These are phyloP conservation scores for Rhinogobio ventralis DNA, from an alignment of 2,797 vertebrate genomes.

Conservation along the genomic window DNA sequence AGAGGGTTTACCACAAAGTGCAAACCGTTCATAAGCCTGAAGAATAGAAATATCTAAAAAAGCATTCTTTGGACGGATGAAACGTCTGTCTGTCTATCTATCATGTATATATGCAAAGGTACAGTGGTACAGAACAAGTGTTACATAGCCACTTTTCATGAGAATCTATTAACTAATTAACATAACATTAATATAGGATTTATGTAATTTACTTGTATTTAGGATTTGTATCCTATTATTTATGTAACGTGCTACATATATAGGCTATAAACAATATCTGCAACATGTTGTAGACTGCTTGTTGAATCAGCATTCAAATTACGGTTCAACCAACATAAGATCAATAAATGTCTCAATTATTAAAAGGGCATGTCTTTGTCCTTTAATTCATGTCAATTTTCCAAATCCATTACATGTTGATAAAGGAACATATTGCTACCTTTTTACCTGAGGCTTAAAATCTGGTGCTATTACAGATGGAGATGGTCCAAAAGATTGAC, in stretches of 20 bases:
- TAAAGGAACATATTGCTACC: neutral
- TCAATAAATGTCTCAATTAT: constrained; percentile 3
- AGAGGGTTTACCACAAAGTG: too few species aligned
- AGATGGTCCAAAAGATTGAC: neutral
- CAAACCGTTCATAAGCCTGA: too few species aligned
- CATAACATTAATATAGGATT: neutral
- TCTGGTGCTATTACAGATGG: neutral
- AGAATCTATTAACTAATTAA: too few species aligned
- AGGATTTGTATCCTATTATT: neutral
- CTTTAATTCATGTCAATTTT: neutral
- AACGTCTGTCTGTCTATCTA: too few species aligned
- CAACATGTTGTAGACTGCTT: neutral
- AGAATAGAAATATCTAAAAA: too few species aligned
- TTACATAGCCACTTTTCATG: too few species aligned
- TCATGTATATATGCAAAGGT: too few species aligned
- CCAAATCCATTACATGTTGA: neutral
- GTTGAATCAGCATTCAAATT: neutral
- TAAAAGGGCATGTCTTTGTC: neutral
- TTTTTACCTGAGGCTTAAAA: neutral
- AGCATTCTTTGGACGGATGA: too few species aligned
- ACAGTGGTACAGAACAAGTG: too few species aligned
- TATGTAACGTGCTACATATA: neutral
- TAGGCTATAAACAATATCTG: neutral
- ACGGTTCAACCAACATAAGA: neutral
- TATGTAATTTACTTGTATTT: neutral